Base-by-base conservation (phyloP, 92 coral and sea anemone species). In the Epizoanthus illoricatus region DNA sequence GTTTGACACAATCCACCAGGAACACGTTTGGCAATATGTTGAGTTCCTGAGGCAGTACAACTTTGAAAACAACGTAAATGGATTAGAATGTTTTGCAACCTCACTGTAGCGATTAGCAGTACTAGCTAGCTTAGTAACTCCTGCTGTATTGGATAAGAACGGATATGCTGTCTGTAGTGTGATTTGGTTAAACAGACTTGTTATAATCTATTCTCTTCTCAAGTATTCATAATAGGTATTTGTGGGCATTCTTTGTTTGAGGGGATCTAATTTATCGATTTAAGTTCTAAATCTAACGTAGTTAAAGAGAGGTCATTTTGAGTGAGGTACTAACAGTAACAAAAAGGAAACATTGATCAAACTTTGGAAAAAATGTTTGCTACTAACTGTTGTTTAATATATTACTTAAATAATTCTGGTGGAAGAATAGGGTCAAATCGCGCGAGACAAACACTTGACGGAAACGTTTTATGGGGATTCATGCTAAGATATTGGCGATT, bases 121-220 rank as follows among this genome's bases (percentile, higher is more conserved):
- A 7, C 76, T 71, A 47, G 52, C 12, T 19, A 71, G 59, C 76
- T 39, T 41, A 21, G 5, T 4, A 57, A 42, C 33, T 16, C 76
- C 21, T 55, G 11, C 15, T 71, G 47, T 43, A 55, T 71, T 4
- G 2, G 76, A 71, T 71, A 71, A 71, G 76, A 71, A 71, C 36
- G 42, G 58, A 40, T 71, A 47, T 71, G 18, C 73, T 36, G 21
- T n/a, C 17, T 71, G 56, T 52, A 45, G 58, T 43, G 33, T 19
- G 9, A 5, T n/a, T 18, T 71, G 17, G 17, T 71, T 71, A 7
- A 71, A 20, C 16, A 45, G 54, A 47, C 11, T 47, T 7, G 76
- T 45, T 7, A 71, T 47, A 71, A 71, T 47, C 76, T 71, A 41
- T 47, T 17, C 59, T 71, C 41, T 47, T 42, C 42, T 49, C 52